Conservation (phyloP, 92 coral and sea anemone genomes). For the Montipora capitata region DNA sequence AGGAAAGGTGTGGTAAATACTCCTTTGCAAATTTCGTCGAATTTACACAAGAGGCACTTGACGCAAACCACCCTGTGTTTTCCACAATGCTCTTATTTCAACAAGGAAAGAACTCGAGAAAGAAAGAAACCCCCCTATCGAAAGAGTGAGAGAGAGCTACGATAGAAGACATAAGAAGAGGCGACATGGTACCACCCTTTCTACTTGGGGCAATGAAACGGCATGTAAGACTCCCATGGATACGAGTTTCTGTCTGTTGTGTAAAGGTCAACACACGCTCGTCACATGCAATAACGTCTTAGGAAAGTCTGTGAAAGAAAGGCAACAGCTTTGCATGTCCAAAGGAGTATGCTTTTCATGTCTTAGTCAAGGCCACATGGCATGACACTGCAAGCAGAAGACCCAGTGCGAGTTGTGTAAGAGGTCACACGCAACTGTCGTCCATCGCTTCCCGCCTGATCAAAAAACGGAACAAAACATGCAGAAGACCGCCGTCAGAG, state of each 20-base stretch:
- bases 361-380: too few species aligned
- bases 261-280: too few species aligned
- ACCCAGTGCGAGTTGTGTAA: too few species aligned
- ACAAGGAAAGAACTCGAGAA: background rate
- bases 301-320: too few species aligned
- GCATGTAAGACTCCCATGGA: background rate
- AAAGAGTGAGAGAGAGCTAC: background rate
- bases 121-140: background rate
- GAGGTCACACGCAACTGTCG: too few species aligned
- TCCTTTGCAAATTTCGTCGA: background rate
- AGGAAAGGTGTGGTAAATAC: background rate
- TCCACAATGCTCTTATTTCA: background rate
- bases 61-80: background rate
- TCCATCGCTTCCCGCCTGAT: too few species aligned
- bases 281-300: too few species aligned
- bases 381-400: too few species aligned
- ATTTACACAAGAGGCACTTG: background rate
- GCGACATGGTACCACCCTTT: background rate
- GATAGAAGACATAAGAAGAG: background rate
- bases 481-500: constrained; percentile 2
- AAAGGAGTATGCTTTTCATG: too few species aligned
- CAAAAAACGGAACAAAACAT: background rate
- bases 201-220: background rate
- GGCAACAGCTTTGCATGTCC: too few species aligned
- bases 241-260: too few species aligned